phyloP scores from a whole-genome alignment of 2,113 vertebrate genomes.

The Hippopotamus amphibius region DNA sequence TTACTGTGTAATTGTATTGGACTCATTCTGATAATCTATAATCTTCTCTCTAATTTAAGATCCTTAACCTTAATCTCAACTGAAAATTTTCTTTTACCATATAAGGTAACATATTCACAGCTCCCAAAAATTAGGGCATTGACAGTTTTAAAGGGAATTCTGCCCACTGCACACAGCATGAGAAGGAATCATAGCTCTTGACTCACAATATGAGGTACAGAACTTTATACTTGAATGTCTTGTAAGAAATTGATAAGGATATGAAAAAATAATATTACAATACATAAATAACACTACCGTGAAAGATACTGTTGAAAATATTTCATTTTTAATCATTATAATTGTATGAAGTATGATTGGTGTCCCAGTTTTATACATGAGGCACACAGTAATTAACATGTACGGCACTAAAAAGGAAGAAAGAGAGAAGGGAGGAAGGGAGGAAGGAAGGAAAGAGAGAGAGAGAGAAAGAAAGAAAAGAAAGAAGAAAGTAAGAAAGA shows the following conservation, averaged over 20 bases:
- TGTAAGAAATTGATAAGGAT: neutral
- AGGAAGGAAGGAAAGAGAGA: accelerated
- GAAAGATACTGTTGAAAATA: neutral
- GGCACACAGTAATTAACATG: neutral
- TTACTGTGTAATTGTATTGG: neutral
- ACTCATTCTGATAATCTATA: neutral
- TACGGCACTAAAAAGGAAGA: neutral
- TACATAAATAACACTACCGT: neutral
- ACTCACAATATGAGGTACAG: neutral
- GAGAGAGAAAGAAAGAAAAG: neutral
- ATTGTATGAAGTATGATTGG: neutral
- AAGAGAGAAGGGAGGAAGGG: neutral
- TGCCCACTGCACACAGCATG: neutral
- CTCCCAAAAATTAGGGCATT: neutral
- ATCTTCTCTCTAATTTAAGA: neutral
- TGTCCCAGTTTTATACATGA: neutral
- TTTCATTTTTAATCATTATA: neutral
- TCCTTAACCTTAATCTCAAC: neutral
- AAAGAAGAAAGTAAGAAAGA: accelerated
- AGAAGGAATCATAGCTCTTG: neutral
- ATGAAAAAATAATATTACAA: neutral
- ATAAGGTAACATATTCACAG: neutral
- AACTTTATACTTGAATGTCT: neutral
- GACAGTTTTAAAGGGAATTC: neutral
- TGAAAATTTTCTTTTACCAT: neutral